A percentile compares a stretch with the other conserved stretches of the same genome.
Evolutionary conservation across 2,888 invertebrate genomes (phyloP).

Genomic region (Polydrusus cervinus): DNA sequence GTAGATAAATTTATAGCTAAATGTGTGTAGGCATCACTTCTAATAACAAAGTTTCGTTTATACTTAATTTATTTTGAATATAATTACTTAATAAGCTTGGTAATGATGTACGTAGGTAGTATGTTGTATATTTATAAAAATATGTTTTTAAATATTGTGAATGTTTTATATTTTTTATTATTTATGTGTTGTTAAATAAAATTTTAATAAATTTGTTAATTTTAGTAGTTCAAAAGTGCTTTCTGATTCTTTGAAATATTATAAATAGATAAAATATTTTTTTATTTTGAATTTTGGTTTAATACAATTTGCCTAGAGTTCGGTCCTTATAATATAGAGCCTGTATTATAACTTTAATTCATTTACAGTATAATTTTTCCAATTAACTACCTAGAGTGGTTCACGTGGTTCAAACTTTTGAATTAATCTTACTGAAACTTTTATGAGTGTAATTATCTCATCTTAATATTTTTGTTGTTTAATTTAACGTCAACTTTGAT

Average conservation of each 20-base stretch:
- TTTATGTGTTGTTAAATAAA: constrained; percentile 6
- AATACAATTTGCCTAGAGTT: too few species aligned
- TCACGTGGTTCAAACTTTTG: too few species aligned
- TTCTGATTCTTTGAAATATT: not conserved
- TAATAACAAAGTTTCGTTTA: not conserved
- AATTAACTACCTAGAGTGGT: too few species aligned
- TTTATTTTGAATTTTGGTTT: not conserved
- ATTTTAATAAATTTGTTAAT: constrained; percentile 15
- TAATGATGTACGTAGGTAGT: too few species aligned
- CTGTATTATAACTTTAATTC: too few species aligned
- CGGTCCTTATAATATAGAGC: too few species aligned
- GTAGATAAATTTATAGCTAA: not conserved
- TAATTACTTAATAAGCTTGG: not conserved
- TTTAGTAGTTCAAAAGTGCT: not conserved
- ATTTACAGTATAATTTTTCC: too few species aligned
- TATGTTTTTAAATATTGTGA: not conserved
- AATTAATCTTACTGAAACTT: too few species aligned
- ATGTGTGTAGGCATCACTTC: not conserved
- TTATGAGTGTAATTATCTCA: too few species aligned
- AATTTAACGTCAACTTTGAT: too few species aligned
- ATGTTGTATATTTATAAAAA: not conserved
- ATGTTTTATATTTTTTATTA: constrained; percentile 7
- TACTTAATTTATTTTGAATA: constrained; percentile 8
- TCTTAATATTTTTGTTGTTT: too few species aligned
- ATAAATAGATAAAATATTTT: not conserved